Evolutionary conservation across 1,140 invertebrate species (phyloP), one percentile per base, ranked within the genome.

Genomic region (Leptinotarsa lineolata): DNA sequence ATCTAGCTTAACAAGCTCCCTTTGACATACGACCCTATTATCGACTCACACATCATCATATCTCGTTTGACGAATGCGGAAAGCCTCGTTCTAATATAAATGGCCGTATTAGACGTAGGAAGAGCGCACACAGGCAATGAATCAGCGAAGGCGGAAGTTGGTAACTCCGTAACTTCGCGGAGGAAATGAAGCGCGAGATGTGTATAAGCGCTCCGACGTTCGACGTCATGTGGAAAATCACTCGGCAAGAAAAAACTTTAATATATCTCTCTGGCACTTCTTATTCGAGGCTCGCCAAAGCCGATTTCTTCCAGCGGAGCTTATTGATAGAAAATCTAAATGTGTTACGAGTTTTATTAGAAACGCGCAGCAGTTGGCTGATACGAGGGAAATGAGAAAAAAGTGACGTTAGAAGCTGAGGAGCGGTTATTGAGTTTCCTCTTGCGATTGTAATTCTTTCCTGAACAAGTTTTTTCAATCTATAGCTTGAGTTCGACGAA

Each of bases 211-310:
- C 18, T 22, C 18, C 60, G 18, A 61, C 12, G 22, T 21, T 61
- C 60, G 60, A 61, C 60, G 60, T 61, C 60, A 61, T 61, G 60
- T 61, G 60, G 60, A 61, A 61, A 61, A 61, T 61, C 60, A 61
- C 60, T 61, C 22, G 22, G 60, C 60, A 22, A 21, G 22, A 39
- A 61, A 61, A 61, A 61, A 61, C 60, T 61, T 61, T 21, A 61
- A 61, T 61, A 61, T 61, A 61, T 61, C 60, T 61, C 60, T 18
- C 60, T 22, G 60, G 60, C 60, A 61, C 60, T 61, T 61, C 60
- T 61, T 61, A 61, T 61, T 61, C 22, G 18, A 61, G 60, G 18
- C 20, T 20, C 3, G 60, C 30, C 30, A 8, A 39, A 39, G 30
- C 30, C 30, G 30, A 39, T 39, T 39, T 11, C 8, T 39, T 11